phyloP scores from a whole-genome alignment of 2,113 vertebrate species.

The Vireo altiloquus region DNA sequence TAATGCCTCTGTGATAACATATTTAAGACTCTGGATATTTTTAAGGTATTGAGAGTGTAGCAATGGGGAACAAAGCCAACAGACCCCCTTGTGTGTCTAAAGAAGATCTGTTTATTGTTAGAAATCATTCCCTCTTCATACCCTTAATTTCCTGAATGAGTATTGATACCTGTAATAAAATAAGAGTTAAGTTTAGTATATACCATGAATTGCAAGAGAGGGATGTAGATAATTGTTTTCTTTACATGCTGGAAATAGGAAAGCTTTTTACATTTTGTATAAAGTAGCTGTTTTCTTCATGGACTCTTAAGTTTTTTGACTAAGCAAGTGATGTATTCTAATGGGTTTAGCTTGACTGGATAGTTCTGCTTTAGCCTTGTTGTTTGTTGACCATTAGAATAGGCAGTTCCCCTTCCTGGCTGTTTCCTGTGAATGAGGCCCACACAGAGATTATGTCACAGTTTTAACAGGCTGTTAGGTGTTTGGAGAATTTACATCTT shows the following conservation, averaged over 20 bases:
- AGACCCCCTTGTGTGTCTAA: too few relatives aligned
- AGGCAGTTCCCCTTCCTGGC: neutral
- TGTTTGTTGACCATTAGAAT: neutral
- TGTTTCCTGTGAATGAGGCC: neutral
- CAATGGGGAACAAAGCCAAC: too few relatives aligned
- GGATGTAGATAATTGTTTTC: neutral
- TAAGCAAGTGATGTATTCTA: neutral
- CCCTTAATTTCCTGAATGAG: neutral
- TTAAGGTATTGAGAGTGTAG: neutral
- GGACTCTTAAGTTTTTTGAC: neutral
- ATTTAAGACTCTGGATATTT: neutral
- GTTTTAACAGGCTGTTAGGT: neutral
- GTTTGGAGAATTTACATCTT: neutral
- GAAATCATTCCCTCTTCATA: too few relatives aligned
- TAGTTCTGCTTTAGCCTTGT: neutral
- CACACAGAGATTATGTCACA: rapidly evolving
- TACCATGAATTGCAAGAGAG: neutral
- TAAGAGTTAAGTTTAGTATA: neutral
- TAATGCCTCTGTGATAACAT: neutral
- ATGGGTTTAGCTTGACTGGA: neutral
- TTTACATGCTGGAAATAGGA: neutral
- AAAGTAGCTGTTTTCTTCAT: neutral
- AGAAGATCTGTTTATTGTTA: too few relatives aligned
- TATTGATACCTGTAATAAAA: neutral
- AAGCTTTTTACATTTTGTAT: neutral